Evolutionary conservation across 1,140 invertebrate species (phyloP).

Genomic region (Drosophila grimshawi): DNA sequence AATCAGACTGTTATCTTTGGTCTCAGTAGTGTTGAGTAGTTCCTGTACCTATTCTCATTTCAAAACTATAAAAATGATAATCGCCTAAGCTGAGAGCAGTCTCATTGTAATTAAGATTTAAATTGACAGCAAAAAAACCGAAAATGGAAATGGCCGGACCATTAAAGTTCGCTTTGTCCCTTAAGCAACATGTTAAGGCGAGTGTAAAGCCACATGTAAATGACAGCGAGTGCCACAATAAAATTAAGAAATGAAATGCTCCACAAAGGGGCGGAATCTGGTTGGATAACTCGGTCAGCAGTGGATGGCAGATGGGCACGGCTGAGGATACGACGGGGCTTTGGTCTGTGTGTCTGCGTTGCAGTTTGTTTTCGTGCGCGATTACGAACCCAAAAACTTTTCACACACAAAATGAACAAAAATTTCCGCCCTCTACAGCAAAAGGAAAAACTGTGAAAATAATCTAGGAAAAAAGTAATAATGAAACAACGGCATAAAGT

Average conservation of each 20-base stretch:
- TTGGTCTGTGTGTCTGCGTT: background rate
- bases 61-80: background rate
- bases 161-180: conserved; percentile 41
- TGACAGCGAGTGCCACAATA: conserved; percentile 31
- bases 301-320: background rate
- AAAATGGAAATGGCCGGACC: background rate
- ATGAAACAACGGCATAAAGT: conserved; percentile 31
- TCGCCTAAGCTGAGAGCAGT: background rate
- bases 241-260: conserved; percentile 51
- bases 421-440: conserved; percentile 31
- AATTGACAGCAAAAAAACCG: background rate
- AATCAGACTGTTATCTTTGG: no score
- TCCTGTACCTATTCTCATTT: no score
- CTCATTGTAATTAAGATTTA: conserved; percentile 27
- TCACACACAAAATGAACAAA: conserved; percentile 32
- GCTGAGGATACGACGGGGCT: background rate
- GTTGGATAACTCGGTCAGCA: background rate
- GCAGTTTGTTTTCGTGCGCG: conserved; percentile 9
- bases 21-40: no score
- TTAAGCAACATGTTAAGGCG: conserved; percentile 20
- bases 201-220: conserved; percentile 35
- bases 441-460: conserved; percentile 43
- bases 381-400: conserved; percentile 30
- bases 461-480: conserved; percentile 43
- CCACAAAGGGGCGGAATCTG: conserved; percentile 20